Conservation (phyloP, 2,888 invertebrate species). For the Lysandra coridon region DNA sequence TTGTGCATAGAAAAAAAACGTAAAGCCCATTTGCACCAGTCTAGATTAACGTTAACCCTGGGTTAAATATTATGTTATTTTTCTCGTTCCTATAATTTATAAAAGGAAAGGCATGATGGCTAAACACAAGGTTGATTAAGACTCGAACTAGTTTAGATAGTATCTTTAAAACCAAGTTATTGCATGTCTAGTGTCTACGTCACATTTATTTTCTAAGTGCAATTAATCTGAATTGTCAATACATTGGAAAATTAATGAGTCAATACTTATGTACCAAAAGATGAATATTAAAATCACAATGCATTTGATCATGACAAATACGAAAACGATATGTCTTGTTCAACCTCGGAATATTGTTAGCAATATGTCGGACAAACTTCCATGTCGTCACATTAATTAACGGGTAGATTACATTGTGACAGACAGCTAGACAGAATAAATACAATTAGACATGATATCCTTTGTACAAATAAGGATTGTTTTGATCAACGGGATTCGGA, state of each 20-base stretch:
- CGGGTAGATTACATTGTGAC: conserved; percentile 30
- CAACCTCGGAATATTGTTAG: conserved; percentile 32
- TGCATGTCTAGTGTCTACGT: too few relatives aligned
- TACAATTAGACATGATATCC: not conserved
- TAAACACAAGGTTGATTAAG: too few relatives aligned
- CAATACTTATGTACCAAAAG: not conserved
- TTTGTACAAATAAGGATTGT: not conserved
- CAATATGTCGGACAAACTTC: conserved; percentile 28
- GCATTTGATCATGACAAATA: not conserved
- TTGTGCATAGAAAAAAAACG: not conserved
- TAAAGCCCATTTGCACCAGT: not conserved
- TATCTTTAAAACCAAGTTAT: too few relatives aligned
- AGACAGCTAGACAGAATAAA: conserved; percentile 16
- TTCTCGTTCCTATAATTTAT: too few relatives aligned
- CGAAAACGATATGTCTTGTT: not conserved
- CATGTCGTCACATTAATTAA: conserved; percentile 41
- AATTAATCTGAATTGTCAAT: not conserved
- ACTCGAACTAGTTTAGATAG: too few relatives aligned
- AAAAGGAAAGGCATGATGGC: too few relatives aligned
- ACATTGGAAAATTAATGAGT: not conserved
- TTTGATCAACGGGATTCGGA: not conserved
- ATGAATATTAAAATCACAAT: not conserved
- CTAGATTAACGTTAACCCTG: too few relatives aligned
- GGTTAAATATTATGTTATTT: too few relatives aligned
- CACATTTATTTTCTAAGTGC: too few relatives aligned